Conservation (phyloP, 2,113 vertebrate species). For the Mormoops blainvillei region DNA sequence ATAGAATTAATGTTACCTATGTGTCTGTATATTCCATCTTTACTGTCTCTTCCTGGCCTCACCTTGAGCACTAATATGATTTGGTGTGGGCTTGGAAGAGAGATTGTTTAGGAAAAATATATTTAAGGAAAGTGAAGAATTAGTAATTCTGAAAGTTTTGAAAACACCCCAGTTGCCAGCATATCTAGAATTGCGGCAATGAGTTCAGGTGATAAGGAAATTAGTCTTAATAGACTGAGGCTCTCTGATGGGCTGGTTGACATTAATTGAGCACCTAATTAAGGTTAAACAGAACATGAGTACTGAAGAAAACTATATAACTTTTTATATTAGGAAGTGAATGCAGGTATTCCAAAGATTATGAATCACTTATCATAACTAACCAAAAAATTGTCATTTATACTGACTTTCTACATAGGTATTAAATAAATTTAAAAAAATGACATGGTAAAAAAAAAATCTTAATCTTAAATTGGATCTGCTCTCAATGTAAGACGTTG, state of each 20-base stretch:
- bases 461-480: background rate
- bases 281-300: background rate
- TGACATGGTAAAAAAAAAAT: background rate
- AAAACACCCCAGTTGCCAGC: background rate
- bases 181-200: background rate
- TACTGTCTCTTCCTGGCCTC: background rate
- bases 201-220: too few relatives aligned
- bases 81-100: background rate
- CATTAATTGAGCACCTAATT: background rate
- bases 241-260: background rate
- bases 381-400: background rate
- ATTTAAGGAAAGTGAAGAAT: background rate
- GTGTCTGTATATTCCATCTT: background rate
- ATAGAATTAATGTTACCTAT: background rate
- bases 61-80: background rate
- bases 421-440: background rate
- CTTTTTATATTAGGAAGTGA: background rate
- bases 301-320: background rate
- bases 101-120: background rate
- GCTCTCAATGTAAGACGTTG: background rate
- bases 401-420: background rate
- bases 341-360: background rate
- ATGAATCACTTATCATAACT: background rate
- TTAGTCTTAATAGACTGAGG: background rate
- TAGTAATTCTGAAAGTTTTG: background rate